Evolutionary conservation across 53 echinoderm and acorn worm species (phyloP).

Genomic region (Actinopyga echinites): DNA sequence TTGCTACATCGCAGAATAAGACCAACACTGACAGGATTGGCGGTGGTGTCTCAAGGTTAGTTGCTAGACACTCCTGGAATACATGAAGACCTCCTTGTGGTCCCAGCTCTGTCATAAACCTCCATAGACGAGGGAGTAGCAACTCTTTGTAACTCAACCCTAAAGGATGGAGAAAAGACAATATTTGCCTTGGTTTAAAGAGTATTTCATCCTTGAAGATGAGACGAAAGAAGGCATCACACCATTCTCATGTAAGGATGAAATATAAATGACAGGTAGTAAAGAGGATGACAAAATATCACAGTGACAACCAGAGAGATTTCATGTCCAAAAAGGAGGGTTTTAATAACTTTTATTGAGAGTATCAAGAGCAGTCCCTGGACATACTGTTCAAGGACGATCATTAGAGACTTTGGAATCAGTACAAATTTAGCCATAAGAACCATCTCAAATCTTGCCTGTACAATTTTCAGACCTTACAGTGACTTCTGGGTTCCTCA

Average conservation of each 20-base stretch:
- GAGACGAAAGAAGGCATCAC: neutral
- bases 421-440: no score
- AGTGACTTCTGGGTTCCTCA: no score
- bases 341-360: no score
- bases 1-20: slow-evolving; percentile 93
- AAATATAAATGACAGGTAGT: neutral
- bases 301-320: no score
- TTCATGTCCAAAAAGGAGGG: no score
- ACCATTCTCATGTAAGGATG: neutral
- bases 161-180: neutral
- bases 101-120: slow-evolving; percentile 96
- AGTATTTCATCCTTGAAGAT: neutral
- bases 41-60: slow-evolving; percentile 60
- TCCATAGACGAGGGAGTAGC: slow-evolving; percentile 91
- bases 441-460: no score
- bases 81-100: slow-evolving; percentile 93
- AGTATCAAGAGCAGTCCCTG: no score
- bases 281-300: no score
- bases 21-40: slow-evolving; percentile 78
- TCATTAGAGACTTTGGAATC: no score
- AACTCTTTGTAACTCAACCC: slow-evolving; percentile 94
- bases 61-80: slow-evolving; percentile 79
- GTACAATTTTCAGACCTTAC: no score
- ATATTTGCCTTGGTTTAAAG: neutral
- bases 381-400: no score